Percentiles rank a stretch among this genome's conserved stretches.
Conservation (phyloP, 2,113 vertebrate genomes). For the Xyliphius kryptos region DNA sequence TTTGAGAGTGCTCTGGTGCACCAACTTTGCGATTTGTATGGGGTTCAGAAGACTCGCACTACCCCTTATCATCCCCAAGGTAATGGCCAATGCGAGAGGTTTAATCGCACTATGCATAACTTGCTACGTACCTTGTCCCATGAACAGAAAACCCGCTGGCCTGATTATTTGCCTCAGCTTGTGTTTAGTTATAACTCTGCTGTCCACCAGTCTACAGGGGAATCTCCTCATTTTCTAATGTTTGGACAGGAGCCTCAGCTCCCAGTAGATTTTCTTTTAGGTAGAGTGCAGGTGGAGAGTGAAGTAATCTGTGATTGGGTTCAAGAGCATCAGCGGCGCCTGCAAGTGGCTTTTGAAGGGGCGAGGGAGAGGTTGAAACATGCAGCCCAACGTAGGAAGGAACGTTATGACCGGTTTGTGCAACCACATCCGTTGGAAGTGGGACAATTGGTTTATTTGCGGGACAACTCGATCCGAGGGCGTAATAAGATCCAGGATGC, state of each 20-base stretch:
- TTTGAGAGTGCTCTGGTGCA: background rate
- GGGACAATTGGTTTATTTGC: background rate
- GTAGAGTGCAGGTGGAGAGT: background rate
- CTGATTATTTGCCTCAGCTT: background rate
- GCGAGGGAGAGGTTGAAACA: no score
- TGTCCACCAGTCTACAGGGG: background rate
- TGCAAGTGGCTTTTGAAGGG: no score
- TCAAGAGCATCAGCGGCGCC: no score
- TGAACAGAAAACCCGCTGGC: background rate
- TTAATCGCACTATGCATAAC: background rate
- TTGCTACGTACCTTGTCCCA: background rate
- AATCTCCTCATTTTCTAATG: background rate
- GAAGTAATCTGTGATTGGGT: no score
- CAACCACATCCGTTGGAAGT: background rate
- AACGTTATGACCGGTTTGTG: background rate
- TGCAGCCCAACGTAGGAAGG: background rate
- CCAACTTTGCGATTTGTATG: background rate
- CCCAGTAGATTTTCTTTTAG: background rate
- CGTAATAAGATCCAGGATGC: background rate
- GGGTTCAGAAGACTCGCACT: no score
- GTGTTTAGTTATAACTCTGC: background rate
- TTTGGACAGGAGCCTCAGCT: background rate
- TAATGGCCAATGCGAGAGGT: constrained; percentile 1
- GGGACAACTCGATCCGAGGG: background rate
- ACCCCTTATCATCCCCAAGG: background rate